A percentile compares a stretch with the other conserved stretches of the same genome.
Conservation (phyloP, 1,140 invertebrate genomes). For the Sminthurinus signatus region DNA sequence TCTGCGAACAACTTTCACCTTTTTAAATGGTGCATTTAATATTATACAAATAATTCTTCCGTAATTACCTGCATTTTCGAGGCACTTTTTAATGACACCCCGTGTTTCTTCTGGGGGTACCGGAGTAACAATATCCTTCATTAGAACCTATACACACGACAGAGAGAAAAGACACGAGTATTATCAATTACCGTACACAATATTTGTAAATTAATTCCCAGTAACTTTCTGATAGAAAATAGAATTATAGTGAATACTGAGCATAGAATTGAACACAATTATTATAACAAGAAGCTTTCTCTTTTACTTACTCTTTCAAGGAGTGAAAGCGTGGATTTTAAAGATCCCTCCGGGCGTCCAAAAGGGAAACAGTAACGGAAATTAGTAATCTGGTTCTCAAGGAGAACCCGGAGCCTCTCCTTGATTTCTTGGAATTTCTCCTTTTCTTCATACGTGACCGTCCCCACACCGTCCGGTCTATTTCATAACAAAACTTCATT, state of each 20-base stretch:
- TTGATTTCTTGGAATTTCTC: slow-evolving; percentile 97
- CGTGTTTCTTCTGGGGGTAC: slow-evolving; percentile 94
- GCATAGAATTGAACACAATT: too few species aligned
- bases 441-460: slow-evolving; percentile 94
- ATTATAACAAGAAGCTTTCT: too few species aligned
- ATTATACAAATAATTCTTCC: too few species aligned
- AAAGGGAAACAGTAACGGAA: slow-evolving; percentile 99
- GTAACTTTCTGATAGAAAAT: too few species aligned
- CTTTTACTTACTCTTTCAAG: slow-evolving; percentile 81
- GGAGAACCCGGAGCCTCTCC: slow-evolving; percentile 79
- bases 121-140: slow-evolving; percentile 98
- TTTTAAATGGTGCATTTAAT: too few species aligned
- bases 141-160: slow-evolving; percentile 63
- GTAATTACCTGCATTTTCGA: slow-evolving; percentile 99
- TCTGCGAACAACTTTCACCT: too few species aligned
- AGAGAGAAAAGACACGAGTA: too few species aligned
- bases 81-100: slow-evolving; percentile 88
- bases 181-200: too few species aligned
- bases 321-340: slow-evolving; percentile 93
- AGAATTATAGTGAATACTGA: too few species aligned
- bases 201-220: too few species aligned
- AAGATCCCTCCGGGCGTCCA: slow-evolving; percentile 91
- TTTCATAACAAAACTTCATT: slow-evolving; percentile 9
- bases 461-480: slow-evolving; percentile 96
- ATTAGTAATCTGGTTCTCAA: slow-evolving; percentile 99